Evolutionary conservation across 2,113 vertebrate species (phyloP).

Genomic region (Gila orcuttii): DNA sequence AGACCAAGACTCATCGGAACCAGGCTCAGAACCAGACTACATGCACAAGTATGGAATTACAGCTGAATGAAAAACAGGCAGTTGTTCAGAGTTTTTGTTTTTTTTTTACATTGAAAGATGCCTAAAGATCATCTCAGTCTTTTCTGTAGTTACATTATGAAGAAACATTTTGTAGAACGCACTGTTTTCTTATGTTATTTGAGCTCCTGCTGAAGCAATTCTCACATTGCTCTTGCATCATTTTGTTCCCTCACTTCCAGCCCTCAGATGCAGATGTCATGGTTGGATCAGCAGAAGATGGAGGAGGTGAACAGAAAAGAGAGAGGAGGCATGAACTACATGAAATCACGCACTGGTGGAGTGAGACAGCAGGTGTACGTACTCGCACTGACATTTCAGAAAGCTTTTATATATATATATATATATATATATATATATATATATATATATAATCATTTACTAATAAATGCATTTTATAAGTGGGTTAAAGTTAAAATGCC

Average conservation of each 20-base stretch:
- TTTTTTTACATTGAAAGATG: background rate
- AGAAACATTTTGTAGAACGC: background rate
- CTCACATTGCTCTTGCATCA: background rate
- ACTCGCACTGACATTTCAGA: background rate
- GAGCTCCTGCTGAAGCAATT: background rate
- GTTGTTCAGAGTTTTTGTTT: background rate
- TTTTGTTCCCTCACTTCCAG: constrained; percentile 66
- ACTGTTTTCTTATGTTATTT: background rate
- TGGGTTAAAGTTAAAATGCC: background rate
- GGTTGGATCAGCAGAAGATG: constrained; percentile 97
- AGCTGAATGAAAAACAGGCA: background rate
- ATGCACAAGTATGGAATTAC: constrained; percentile 89
- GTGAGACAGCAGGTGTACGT: constrained; percentile 98
- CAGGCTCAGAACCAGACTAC: constrained; percentile 94
- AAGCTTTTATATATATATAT: background rate
- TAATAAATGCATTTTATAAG: too few species aligned
- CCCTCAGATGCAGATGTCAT: constrained; percentile 99
- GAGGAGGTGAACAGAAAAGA: constrained; percentile 97
- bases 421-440: too few species aligned
- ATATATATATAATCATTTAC: too few species aligned
- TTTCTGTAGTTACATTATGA: background rate
- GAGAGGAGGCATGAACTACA: constrained; percentile 96
- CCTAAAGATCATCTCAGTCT: too few species aligned
- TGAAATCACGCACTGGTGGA: constrained; percentile 95
- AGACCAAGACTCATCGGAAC: constrained; percentile 91